Conservation (phyloP, 2,888 invertebrate species). For the Sepioteuthis lessoniana region DNA sequence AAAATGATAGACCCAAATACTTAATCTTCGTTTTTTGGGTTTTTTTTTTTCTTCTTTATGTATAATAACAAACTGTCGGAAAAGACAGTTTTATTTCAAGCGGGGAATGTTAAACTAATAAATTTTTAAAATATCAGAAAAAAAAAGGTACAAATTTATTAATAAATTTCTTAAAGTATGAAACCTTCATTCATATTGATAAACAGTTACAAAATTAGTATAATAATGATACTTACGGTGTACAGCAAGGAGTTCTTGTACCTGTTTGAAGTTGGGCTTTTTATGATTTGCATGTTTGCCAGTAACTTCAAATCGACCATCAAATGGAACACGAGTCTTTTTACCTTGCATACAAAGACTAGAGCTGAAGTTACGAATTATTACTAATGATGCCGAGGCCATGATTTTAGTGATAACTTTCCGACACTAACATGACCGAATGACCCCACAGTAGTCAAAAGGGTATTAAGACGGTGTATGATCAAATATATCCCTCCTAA, state of each 20-base stretch:
- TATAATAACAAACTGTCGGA: too few relatives aligned
- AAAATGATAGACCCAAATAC: too few relatives aligned
- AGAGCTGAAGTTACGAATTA: conserved; percentile 51
- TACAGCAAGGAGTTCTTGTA: conserved; percentile 52
- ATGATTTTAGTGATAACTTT: neutral
- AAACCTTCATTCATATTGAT: too few relatives aligned
- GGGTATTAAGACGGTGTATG: neutral
- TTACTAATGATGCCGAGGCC: neutral
- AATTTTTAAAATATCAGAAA: too few relatives aligned
- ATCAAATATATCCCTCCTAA: neutral
- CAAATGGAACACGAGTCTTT: conserved; percentile 57
- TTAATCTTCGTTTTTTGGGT: too few relatives aligned
- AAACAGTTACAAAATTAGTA: too few relatives aligned
- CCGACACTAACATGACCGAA: neutral
- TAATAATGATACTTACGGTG: conserved; percentile 53
- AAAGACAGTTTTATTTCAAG: too few relatives aligned
- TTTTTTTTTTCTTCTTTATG: too few relatives aligned
- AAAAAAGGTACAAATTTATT: too few relatives aligned
- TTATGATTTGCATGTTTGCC: conserved; percentile 55
- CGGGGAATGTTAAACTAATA: too few relatives aligned
- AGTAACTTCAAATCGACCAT: conserved; percentile 58
- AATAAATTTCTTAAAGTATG: too few relatives aligned
- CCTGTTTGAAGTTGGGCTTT: neutral
- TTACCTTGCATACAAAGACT: conserved; percentile 50
- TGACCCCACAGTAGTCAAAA: neutral